phyloP scores from a whole-genome alignment of 2,888 invertebrate genomes.

The Agonopterix alstromeriana region DNA sequence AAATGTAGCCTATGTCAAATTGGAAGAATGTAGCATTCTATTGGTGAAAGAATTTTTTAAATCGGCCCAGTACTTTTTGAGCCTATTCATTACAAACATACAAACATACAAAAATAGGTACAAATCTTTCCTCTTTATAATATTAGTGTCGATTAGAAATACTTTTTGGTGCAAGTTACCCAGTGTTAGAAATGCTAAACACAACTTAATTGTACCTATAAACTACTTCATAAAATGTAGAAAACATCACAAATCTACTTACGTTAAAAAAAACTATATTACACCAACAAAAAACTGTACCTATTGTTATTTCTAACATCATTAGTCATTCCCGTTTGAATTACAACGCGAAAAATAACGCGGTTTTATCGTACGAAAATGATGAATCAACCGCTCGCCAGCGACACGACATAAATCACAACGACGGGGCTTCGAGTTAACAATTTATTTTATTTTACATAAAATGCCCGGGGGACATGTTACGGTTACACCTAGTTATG shows the following conservation, averaged over 20 bases:
- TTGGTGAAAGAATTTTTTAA: too few relatives aligned
- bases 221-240: too few relatives aligned
- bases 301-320: constrained; percentile 21
- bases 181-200: too few relatives aligned
- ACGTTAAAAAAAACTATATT: background rate
- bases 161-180: too few relatives aligned
- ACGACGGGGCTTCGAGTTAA: constrained; percentile 22
- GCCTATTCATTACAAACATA: too few relatives aligned
- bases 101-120: too few relatives aligned
- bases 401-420: constrained; percentile 33
- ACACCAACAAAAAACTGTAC: background rate
- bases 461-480: constrained; percentile 20
- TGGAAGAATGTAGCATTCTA: too few relatives aligned
- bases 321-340: constrained; percentile 37
- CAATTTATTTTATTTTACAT: constrained; percentile 33
- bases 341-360: constrained; percentile 31
- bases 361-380: constrained; percentile 43
- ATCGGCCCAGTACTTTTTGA: too few relatives aligned
- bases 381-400: constrained; percentile 31
- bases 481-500: background rate
- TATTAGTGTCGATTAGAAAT: too few relatives aligned
- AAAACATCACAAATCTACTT: background rate
- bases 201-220: too few relatives aligned
- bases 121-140: too few relatives aligned
- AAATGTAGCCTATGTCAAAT: too few relatives aligned